Evolutionary conservation across 2,797 vertebrate genomes (phyloP), one percentile per base, ranked within the genome.

Genomic region (Oreochromis grahami): DNA sequence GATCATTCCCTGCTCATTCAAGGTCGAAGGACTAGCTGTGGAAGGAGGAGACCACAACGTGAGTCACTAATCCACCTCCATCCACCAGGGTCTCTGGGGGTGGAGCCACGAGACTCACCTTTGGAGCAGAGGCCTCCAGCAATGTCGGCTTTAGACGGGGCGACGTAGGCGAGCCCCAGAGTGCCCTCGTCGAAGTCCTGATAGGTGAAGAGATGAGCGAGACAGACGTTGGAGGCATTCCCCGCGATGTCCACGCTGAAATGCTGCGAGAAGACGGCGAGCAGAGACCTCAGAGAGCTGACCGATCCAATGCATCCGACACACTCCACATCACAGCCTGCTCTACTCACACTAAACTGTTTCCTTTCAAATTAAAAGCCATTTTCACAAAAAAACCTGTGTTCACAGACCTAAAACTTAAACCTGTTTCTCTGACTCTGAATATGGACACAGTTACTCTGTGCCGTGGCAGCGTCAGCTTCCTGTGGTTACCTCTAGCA

Each of bases 131-230:
- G 97, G 5, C 98, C 98, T 81, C 98, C 98, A 2, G 98, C 97
- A 81, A 97, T 97, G 90, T 98, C 98, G 0, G 96, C 94, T 89
- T 97, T 98, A 90, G 97, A 96, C 52, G 98, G 98, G 51, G 98
- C 98, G 8, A 99, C 98, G 0, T 99, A 99, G 52, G 98, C 98
- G 80, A 99, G 90, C 43, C 98, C 98, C 82, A 99, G 97, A 0
- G 98, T 99, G 29, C 98, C 98, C 90, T 98, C 98, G 15, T 98
- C 98, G 80, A 99, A 99, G 94, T 99, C 98, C 95, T 99, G 98
- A 58, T 99, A 99, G 0, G 98, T 99, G 96, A 99, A 99, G 74
- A 99, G 97, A 90, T 99, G 98, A 78, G 98, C 98, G 45, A 99
- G 97, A 86, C 98, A 99, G 80, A 98, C 98, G 0, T 95, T 95